A percentile compares a stretch with the other conserved stretches of the same genome.
phyloP scores from a whole-genome alignment of 2,888 invertebrate genomes.

The Orthonychiurus folsomi region DNA sequence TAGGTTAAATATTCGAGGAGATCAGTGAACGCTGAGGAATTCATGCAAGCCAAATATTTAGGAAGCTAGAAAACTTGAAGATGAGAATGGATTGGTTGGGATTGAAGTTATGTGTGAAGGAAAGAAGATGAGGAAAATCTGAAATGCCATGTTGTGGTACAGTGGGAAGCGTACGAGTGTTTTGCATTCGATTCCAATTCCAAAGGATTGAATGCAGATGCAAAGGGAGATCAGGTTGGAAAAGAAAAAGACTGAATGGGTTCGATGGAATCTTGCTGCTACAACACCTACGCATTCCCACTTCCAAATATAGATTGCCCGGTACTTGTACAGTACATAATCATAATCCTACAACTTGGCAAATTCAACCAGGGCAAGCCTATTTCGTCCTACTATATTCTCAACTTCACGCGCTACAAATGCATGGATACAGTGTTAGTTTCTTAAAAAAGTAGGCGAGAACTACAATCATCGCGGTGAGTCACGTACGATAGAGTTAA shows the following conservation, averaged over 20 bases:
- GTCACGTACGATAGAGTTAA: too few species aligned
- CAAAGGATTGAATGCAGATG: not conserved
- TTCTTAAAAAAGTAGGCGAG: not conserved
- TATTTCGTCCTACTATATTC: not conserved
- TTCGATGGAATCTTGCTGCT: not conserved
- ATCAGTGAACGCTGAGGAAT: not conserved
- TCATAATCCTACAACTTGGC: not conserved
- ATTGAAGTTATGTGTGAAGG: not conserved
- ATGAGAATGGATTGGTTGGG: not conserved
- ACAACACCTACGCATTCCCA: constrained; percentile 15
- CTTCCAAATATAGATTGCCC: constrained; percentile 19
- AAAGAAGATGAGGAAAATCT: not conserved
- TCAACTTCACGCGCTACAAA: not conserved
- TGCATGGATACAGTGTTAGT: too few species aligned
- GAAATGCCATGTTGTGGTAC: not conserved
- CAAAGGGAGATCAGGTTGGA: too few species aligned
- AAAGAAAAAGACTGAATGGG: not conserved
- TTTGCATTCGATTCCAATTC: not conserved
- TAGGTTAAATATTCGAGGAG: not conserved
- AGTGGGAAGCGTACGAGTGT: not conserved
- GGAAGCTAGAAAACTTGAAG: too few species aligned
- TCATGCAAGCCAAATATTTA: not conserved
- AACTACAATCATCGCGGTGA: not conserved
- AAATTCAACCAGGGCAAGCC: not conserved
- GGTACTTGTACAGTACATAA: constrained; percentile 10